Percentiles rank a stretch among this genome's conserved stretches.
phyloP scores from a whole-genome alignment of 2,113 vertebrate species.

The Sander lucioperca region DNA sequence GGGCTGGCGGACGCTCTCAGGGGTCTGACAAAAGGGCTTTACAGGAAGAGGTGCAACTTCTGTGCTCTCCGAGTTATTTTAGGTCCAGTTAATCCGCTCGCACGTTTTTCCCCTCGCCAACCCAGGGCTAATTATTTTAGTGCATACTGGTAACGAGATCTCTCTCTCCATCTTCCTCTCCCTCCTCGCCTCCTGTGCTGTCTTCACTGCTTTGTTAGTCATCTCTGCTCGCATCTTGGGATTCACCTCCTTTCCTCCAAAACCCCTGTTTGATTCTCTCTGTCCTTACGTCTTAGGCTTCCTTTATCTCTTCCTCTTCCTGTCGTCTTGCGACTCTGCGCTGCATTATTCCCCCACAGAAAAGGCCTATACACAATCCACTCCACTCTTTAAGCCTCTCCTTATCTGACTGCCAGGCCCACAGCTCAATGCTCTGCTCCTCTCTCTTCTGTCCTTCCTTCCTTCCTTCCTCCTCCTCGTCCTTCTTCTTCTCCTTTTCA shows the following conservation, averaged over 20 bases:
- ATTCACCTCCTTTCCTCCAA: constrained; percentile 54
- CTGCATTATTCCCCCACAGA: constrained; percentile 60
- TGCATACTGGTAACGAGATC: constrained; percentile 60
- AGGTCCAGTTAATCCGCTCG: constrained; percentile 64
- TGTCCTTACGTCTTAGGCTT: constrained; percentile 57
- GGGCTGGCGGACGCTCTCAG: constrained; percentile 41
- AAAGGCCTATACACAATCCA: constrained; percentile 73
- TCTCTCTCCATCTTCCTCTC: constrained; percentile 47
- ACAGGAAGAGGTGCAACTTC: constrained; percentile 51
- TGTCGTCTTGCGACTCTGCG: constrained; percentile 46
- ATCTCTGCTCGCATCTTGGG: constrained; percentile 55
- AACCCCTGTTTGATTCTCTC: constrained; percentile 31
- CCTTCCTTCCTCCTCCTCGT: constrained; percentile 28
- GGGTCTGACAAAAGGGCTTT: constrained; percentile 41
- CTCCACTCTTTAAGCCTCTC: constrained; percentile 71
- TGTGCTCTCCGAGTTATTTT: constrained; percentile 54
- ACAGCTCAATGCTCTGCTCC: constrained; percentile 70
- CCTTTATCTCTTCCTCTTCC: constrained; percentile 63
- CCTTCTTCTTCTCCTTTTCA: constrained; percentile 37
- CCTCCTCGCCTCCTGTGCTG: constrained; percentile 12
- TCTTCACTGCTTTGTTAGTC: constrained; percentile 37
- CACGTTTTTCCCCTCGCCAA: constrained; percentile 46
- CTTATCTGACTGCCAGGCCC: constrained; percentile 76
- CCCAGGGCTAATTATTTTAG: constrained; percentile 73
- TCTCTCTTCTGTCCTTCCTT: constrained; percentile 45